phyloP scores from a whole-genome alignment of 2,113 vertebrate genomes.

The Athene noctua region DNA sequence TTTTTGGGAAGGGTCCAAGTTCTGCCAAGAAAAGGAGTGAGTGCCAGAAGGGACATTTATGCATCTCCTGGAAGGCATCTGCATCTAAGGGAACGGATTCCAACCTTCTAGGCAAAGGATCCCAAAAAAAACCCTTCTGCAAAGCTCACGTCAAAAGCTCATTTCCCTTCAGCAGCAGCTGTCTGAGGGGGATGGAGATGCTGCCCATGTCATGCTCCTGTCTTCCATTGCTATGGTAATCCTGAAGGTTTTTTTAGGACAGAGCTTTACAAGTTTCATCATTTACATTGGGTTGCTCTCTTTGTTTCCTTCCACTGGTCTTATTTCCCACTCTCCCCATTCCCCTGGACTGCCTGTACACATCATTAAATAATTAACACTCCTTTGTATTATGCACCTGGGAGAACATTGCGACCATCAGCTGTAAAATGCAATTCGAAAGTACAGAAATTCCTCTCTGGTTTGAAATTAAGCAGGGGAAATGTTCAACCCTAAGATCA shows the following conservation, averaged over 20 bases:
- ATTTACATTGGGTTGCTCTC: neutral
- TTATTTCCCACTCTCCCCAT: slow-evolving; percentile 7
- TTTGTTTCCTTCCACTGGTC: neutral
- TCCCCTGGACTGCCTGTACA: neutral
- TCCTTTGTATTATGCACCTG: neutral
- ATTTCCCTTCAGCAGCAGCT: neutral
- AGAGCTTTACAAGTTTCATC: neutral
- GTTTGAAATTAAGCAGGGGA: neutral
- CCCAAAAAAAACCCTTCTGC: neutral
- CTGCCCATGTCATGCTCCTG: neutral
- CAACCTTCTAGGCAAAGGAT: neutral
- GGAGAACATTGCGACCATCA: neutral
- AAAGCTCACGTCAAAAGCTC: neutral
- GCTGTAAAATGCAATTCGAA: neutral
- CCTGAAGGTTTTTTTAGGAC: neutral
- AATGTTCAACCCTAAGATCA: neutral
- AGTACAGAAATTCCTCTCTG: neutral
- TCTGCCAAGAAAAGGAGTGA: neutral
- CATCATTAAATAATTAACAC: slow-evolving; percentile 33
- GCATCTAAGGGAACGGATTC: neutral
- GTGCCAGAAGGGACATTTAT: neutral
- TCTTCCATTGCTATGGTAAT: neutral
- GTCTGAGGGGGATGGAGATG: neutral
- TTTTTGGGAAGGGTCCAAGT: neutral
- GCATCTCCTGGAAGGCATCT: neutral